Conservation (phyloP, 2,888 invertebrate genomes). For the Drosophila neonasuta region DNA sequence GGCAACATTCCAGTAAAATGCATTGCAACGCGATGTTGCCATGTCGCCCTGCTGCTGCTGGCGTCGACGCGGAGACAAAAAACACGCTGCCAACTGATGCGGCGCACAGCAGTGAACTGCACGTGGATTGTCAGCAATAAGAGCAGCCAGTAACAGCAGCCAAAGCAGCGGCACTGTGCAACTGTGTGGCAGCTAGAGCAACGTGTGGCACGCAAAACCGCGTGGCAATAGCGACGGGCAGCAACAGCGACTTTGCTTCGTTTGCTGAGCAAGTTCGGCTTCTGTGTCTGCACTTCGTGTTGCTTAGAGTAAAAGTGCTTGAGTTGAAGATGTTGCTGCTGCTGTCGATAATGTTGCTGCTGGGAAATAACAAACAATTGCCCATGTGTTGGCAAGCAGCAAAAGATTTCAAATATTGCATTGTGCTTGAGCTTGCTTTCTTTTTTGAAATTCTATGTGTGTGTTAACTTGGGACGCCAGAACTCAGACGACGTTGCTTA, state of each 20-base stretch:
- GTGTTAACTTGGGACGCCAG: slow-evolving; percentile 3
- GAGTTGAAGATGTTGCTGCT: slow-evolving; percentile 54
- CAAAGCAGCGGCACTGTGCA: slow-evolving; percentile 11
- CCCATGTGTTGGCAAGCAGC: slow-evolving; percentile 10
- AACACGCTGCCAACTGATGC: slow-evolving; percentile 76
- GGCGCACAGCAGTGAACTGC: slow-evolving; percentile 68
- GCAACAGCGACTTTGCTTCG: slow-evolving; percentile 47
- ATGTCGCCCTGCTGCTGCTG: slow-evolving; percentile 62
- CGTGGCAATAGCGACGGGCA: slow-evolving; percentile 39
- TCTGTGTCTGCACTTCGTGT: slow-evolving; percentile 55
- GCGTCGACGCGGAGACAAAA: slow-evolving; percentile 76
- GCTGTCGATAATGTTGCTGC: slow-evolving; percentile 41
- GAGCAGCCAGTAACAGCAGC: slow-evolving; percentile 32
- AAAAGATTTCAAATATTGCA: slow-evolving; percentile 33
- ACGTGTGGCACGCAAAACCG: slow-evolving; percentile 63
- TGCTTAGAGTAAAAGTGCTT: slow-evolving; percentile 30
- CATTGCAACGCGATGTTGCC: slow-evolving; percentile 44
- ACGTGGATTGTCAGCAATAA: slow-evolving; percentile 45
- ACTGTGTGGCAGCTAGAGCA: slow-evolving; percentile 45
- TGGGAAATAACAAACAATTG: slow-evolving; percentile 52
- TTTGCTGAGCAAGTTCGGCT: slow-evolving; percentile 50
- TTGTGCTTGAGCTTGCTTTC: slow-evolving; percentile 13
- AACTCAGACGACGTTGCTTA: slow-evolving; percentile 44
- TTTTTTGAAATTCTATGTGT: background rate
- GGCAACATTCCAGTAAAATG: slow-evolving; percentile 21